Evolutionary conservation across 2,113 vertebrate species (phyloP).

Genomic region (Cercocebus atys): DNA sequence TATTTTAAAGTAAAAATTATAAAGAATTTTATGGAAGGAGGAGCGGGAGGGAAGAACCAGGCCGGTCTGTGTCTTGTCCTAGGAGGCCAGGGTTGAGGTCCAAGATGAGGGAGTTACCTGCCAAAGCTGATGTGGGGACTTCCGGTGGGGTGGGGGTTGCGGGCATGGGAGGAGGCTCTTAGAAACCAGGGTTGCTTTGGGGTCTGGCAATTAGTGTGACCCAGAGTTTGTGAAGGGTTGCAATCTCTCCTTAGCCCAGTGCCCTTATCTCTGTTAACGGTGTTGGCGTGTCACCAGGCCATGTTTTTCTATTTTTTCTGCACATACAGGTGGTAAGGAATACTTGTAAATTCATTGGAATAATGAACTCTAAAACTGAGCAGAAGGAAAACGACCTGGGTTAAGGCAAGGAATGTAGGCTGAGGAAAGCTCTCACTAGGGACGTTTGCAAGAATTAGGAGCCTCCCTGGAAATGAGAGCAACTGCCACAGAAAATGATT

Average conservation of each 20-base stretch:
- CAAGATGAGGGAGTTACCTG: background rate
- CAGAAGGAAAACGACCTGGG: background rate
- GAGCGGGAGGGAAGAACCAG: background rate
- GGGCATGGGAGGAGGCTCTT: background rate
- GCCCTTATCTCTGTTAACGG: background rate
- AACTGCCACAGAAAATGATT: conserved; percentile 52
- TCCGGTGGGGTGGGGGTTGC: background rate
- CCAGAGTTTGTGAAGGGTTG: background rate
- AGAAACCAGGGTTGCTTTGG: background rate
- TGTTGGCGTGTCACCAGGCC: background rate
- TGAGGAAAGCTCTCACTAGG: conserved; percentile 39
- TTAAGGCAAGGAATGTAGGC: conserved; percentile 24
- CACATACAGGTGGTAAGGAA: background rate
- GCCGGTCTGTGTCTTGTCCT: background rate
- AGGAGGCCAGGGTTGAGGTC: background rate
- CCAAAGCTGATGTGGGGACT: background rate
- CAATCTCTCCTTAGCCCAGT: background rate
- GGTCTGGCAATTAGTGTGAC: background rate
- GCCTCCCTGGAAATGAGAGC: conserved; percentile 30
- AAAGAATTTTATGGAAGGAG: background rate
- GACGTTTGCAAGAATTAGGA: conserved; percentile 47
- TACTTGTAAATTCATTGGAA: conserved; percentile 3
- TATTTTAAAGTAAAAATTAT: conserved; percentile 18
- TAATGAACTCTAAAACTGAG: background rate
- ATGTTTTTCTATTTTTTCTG: background rate